Base-by-base conservation (phyloP, 2,113 vertebrate species). In the Andinoacara biseriatus region DNA sequence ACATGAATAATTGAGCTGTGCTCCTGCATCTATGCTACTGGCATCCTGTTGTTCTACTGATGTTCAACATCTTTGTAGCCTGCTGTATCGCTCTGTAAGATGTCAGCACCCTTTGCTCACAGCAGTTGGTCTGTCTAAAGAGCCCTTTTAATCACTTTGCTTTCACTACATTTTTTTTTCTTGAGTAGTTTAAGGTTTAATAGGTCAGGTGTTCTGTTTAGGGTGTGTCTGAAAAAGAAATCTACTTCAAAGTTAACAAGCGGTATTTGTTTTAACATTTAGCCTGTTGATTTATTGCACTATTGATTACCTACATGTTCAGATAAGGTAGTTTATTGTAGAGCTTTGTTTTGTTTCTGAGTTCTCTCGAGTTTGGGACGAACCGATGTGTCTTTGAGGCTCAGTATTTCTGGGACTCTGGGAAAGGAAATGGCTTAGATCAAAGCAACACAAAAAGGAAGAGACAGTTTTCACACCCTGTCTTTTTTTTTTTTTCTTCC, bases 1-100 rank as follows among this genome's bases (percentile, higher is more conserved):
- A 24, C 81, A 81, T 91, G 65, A 91, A 90, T 90, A 87, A 88
- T 87, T 80, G 46, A 90, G 35, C 14, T 29, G 31, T 58, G 38
- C 72, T 58, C 33, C 6, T 43, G 11, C 18, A 69, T 52, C 24
- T 35, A 49, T 54, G 72, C 76, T 24, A 9, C 79, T 6, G 22
- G 56, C 58, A 83, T 77, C 59, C 26, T 58, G 26, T 81, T 82
- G 76, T 81, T 76, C 20, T 6, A 2, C 46, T 84, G 78, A 69
- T 8, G 33, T 60, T 54, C n/a, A 69, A 11, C 35, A 4, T 60
- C 88, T 76, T 59, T 84, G 77, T 62, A 33, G 29, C 69, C 83
- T 75, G 84, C 84, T 85, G 74, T 18, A 54, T n/a, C 22, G 8
- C 33, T 52, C n/a, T 56, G 49, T 29, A 60, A 72, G 35, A 62